Percentiles rank a stretch among this genome's conserved stretches.
These are phyloP conservation scores for Drosophila biarmipes DNA, from an alignment of 1,140 invertebrate genomes.

Conservation along the genomic window DNA sequence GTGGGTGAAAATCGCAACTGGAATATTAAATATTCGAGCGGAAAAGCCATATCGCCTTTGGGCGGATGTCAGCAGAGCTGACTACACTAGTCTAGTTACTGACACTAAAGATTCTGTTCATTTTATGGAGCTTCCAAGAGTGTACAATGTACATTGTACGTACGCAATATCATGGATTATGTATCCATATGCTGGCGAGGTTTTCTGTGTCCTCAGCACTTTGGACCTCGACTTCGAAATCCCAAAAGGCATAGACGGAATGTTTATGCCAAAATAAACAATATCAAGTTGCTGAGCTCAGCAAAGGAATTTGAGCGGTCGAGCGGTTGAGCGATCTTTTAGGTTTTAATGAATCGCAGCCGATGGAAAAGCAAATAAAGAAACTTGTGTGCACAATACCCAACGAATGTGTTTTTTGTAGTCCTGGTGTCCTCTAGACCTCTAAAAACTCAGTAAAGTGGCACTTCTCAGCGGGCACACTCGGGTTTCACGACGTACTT, in stretches of 20 bases:
- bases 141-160: neutral
- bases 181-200: neutral
- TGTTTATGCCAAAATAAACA: constrained; percentile 9
- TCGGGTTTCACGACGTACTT: neutral
- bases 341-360: neutral
- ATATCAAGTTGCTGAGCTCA: constrained; percentile 10
- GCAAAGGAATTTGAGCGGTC: constrained; percentile 8
- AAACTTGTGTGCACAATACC: neutral
- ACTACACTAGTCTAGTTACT: neutral
- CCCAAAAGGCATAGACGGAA: neutral
- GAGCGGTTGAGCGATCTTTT: neutral
- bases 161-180: constrained; percentile 1
- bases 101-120: neutral
- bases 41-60: neutral
- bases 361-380: constrained; percentile 3
- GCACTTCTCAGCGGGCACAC: neutral
- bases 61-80: constrained; percentile 18
- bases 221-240: constrained; percentile 7
- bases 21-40: constrained; percentile 14
- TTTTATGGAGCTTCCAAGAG: neutral
- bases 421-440: neutral
- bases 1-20: too few species aligned
- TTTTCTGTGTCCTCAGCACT: constrained; percentile 20
- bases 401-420: neutral
- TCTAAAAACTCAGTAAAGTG: neutral